These are phyloP conservation scores for Drosophila pandora DNA, from an alignment of 1,140 invertebrate species.

Conservation along the genomic window DNA sequence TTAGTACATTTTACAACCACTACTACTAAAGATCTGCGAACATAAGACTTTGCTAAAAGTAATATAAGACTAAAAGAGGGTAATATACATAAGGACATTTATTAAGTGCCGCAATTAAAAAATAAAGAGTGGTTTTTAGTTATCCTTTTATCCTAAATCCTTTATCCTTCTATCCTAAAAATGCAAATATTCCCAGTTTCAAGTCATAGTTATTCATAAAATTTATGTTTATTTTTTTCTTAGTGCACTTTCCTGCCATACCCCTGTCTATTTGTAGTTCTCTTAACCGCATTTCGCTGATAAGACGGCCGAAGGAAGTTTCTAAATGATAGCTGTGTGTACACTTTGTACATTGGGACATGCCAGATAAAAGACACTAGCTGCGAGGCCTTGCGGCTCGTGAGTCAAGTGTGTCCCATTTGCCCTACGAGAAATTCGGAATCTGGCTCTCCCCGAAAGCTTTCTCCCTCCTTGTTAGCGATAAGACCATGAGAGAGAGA, in stretches of 20 bases:
- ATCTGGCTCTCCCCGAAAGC: constrained; percentile 18
- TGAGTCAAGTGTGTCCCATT: constrained; percentile 51
- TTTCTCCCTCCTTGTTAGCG: constrained; percentile 36
- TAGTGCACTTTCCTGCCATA: constrained; percentile 9
- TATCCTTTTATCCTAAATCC: neutral
- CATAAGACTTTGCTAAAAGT: too few relatives aligned
- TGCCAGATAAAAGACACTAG: constrained; percentile 64
- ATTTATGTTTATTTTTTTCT: neutral
- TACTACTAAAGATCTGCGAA: too few relatives aligned
- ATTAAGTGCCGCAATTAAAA: too few relatives aligned
- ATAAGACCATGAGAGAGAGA: constrained; percentile 30
- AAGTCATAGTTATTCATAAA: too few relatives aligned
- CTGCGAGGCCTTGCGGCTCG: constrained; percentile 29
- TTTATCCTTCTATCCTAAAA: neutral
- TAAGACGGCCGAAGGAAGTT: constrained; percentile 67
- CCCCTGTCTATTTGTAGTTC: constrained; percentile 29
- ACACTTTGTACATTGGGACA: constrained; percentile 46
- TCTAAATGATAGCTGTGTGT: constrained; percentile 22
- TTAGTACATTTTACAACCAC: too few relatives aligned
- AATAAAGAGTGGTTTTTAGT: too few relatives aligned
- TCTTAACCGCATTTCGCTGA: constrained; percentile 47
- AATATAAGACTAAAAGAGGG: too few relatives aligned
- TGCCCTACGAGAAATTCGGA: constrained; percentile 29
- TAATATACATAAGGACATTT: too few relatives aligned
- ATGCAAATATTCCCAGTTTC: too few relatives aligned